Percentiles rank a stretch among this genome's conserved stretches.
These are phyloP conservation scores for Helicoverpa assulta DNA, from an alignment of 2,888 invertebrate genomes.

Conservation along the genomic window DNA sequence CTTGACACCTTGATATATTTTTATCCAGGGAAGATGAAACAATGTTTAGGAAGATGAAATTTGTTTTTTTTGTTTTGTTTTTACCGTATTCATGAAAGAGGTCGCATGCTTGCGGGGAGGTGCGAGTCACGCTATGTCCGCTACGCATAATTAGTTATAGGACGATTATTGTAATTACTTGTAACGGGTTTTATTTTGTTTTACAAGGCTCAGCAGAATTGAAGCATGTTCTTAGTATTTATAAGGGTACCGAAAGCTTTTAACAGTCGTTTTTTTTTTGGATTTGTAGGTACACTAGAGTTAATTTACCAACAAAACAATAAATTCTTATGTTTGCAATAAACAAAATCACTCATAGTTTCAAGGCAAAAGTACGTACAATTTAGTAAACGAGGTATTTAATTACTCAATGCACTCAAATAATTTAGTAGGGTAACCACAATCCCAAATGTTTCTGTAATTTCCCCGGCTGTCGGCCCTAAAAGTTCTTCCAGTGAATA, in stretches of 20 bases:
- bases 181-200: not conserved
- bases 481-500: constrained; percentile 2
- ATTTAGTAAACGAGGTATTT: not conserved
- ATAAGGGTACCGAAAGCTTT: no score
- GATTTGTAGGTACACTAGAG: no score
- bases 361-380: not conserved
- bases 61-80: not conserved
- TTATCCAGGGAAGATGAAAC: not conserved
- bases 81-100: constrained; percentile 7
- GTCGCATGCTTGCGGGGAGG: constrained; percentile 37
- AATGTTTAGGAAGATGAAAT: not conserved
- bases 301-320: no score
- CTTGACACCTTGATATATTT: constrained; percentile 9
- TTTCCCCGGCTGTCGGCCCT: not conserved
- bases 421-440: constrained; percentile 2
- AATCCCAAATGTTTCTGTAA: not conserved
- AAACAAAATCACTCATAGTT: no score
- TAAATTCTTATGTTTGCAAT: no score
- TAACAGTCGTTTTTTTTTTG: no score
- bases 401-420: constrained; percentile 1
- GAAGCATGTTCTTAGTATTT: not conserved
- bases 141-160: constrained; percentile 48
- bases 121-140: constrained; percentile 54
- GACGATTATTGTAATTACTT: constrained; percentile 31
- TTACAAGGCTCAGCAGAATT: not conserved